Evolutionary conservation across 2,888 invertebrate genomes (phyloP), one percentile per base, ranked within the genome.

Genomic region (Portevinia maculata): DNA sequence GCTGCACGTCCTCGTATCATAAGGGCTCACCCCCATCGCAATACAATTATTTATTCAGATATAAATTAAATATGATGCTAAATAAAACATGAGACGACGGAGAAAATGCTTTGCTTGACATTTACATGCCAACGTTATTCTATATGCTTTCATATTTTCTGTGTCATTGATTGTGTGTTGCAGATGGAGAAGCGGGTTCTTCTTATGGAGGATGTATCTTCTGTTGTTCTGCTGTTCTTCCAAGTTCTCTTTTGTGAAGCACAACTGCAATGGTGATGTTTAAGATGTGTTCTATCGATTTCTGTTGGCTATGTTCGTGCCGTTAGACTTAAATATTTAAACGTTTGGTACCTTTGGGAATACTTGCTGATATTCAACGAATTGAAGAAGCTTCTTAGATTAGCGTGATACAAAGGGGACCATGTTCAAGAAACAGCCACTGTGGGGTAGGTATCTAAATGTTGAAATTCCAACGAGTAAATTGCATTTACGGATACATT

Each of bases 61-160:
- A 60, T 81, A 81, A 81, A 81, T 81, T 81, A 81, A 65, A 76
- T 75, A 81, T 76, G 75, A 76, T 34, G 46, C 32, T 81, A 76
- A 71, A 65, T 70, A 81, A 75, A 76, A 81, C 70, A 81, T 81
- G 69, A 75, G 74, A 48, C 28, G 53, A 69, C 50, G 60, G 30
- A 79, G 73, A 71, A 60, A 79, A 57, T 62, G 44, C 37, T 62
- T 62, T 48, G 50, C 74, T 64, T 21, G 69, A 62, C 50, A 62
- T 62, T 69, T 24, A 30, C 50, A 74, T 74, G 74, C 67, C 67
- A 41, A 34, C 52, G n/a, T 52, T 21, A 15, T 19, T n/a, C 39
- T 52, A 21, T 69, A 32, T 24, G 41, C 62, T 24, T 44, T 44
- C 34, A 53, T 19, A 44, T 50, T 71, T 34, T 53, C 0, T 17